Evolutionary conservation across 2,113 vertebrate genomes (phyloP).

Genomic region (Oceanodroma tethys): DNA sequence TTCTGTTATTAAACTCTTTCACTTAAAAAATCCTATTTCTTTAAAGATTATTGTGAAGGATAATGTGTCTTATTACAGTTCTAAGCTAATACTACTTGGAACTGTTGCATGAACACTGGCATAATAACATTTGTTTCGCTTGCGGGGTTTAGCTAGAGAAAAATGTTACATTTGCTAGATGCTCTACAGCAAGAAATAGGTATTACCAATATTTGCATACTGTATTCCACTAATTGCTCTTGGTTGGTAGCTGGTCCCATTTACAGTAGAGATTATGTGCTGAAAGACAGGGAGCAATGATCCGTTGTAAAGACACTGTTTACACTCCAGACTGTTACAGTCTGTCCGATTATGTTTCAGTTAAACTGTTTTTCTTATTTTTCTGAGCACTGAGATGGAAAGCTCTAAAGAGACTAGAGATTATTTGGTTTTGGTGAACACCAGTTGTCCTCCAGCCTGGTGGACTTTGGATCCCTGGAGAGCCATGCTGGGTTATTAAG

Average conservation of each 20-base stretch:
- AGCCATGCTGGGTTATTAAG: neutral
- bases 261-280: constrained; percentile 48
- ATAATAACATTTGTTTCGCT: neutral
- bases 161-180: constrained; percentile 7
- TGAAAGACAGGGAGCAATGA: constrained; percentile 27
- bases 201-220: constrained; percentile 32
- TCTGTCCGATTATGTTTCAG: constrained; percentile 8
- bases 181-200: constrained; percentile 11
- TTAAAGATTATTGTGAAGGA: constrained; percentile 12
- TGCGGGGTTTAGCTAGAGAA: constrained; percentile 17
- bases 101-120: neutral
- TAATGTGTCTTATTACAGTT: constrained; percentile 5
- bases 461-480: neutral
- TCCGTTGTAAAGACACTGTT: constrained; percentile 25
- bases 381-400: neutral
- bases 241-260: constrained; percentile 37
- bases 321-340: neutral
- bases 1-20: neutral
- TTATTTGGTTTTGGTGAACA: neutral
- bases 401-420: neutral
- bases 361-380: neutral
- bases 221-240: constrained; percentile 45
- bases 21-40: neutral
- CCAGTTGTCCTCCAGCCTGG: neutral
- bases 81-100: neutral